Evolutionary conservation across 2,797 vertebrate genomes (phyloP), one percentile per base, ranked within the genome.

Genomic region (Gobio occitaniae): DNA sequence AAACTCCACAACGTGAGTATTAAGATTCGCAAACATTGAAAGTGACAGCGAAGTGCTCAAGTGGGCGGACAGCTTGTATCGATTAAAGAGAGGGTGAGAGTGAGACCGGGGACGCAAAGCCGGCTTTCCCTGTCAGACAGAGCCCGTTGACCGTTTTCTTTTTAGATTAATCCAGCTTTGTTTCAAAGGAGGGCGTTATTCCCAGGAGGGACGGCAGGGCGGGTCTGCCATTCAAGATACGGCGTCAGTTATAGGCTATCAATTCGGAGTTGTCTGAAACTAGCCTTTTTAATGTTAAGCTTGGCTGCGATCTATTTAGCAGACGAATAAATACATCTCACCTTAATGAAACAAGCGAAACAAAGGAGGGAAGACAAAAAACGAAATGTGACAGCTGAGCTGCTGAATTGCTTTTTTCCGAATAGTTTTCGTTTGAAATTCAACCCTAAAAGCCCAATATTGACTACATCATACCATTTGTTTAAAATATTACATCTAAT

Each of bases 1-100:
- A 99, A 99, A 95, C 96, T 99, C 91, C 98, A 99, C 96, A 99
- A 99, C 93, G 98, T 99, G 94, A 99, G 98, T 96, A 84, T 76
- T 63, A 0, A 85, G 79, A 88, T 48, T 21, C 72, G 84, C 82
- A 56, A 47, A 69, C 69, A 65, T 44, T 47, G 56, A 84, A 72
- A 72, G 78, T 84, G 76, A 86, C 86, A 86, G 81, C 36, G 90
- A 93, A 90, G 91, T 90, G 93, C 92, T 94, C 92, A 93, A 93
- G 93, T 93, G 94, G 94, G 95, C 92, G 95, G 95, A 95, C 95
- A 95, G 94, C 91, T 94, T 79, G 66, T 89, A 95, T 95, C 92
- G 94, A 96, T 95, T 94, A 92, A 94, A 88, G 88, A 92, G 93
- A 92, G 77, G 86, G 86, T 91, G 29, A 84, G 89, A 88, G 92